Percentiles rank a stretch among this genome's conserved stretches.
These are phyloP conservation scores for Lycaon pictus DNA, from an alignment of 2,113 vertebrate genomes.

Conservation along the genomic window DNA sequence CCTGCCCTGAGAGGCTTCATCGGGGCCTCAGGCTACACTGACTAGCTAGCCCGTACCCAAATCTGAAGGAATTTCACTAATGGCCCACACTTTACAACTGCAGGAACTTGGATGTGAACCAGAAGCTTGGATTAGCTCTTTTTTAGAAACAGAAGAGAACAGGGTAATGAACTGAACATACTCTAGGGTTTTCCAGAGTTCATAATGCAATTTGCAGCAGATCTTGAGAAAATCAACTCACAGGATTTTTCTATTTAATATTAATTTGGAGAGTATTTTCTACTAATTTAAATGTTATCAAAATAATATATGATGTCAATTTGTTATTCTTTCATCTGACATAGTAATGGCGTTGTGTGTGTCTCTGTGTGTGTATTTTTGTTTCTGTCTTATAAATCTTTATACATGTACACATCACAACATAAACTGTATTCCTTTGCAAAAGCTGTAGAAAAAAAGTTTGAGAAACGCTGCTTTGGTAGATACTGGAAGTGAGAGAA, in stretches of 20 bases:
- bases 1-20: background rate
- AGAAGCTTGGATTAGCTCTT: conserved; percentile 16
- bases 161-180: background rate
- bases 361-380: background rate
- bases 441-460: background rate
- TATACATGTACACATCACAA: background rate
- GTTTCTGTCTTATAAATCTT: background rate
- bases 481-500: background rate
- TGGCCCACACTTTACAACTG: background rate
- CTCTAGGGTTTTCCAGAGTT: conserved; percentile 59
- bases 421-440: background rate
- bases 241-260: background rate
- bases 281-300: conserved; percentile 45
- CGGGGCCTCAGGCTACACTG: background rate
- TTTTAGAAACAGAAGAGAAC: conserved; percentile 40
- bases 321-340: background rate
- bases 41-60: background rate
- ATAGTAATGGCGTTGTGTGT: background rate
- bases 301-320: background rate
- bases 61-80: background rate
- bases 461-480: background rate
- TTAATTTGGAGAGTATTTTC: background rate
- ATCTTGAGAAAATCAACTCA: conserved; percentile 29
- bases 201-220: background rate
- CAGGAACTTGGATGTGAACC: conserved; percentile 58